Percentiles rank a stretch among this genome's conserved stretches.
phyloP scores from a whole-genome alignment of 2,113 vertebrate genomes.

The Cavia aperea region DNA sequence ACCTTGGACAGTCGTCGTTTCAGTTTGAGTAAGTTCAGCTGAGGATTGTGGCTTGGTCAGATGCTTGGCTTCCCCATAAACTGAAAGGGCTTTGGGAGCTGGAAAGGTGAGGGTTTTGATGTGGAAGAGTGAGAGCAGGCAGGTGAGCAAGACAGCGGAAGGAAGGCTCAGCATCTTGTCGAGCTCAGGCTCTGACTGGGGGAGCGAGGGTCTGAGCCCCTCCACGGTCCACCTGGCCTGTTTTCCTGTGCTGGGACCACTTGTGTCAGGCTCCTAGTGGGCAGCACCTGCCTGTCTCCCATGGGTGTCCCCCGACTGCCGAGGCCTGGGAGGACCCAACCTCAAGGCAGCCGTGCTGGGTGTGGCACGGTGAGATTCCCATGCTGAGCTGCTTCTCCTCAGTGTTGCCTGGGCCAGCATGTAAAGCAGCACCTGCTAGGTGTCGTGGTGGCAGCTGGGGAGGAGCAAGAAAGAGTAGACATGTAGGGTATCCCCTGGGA shows the following conservation, averaged over 20 bases:
- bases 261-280: not conserved
- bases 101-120: not conserved
- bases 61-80: not conserved
- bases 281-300: not conserved
- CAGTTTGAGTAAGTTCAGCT: not conserved
- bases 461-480: not conserved
- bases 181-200: not conserved
- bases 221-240: no score
- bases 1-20: not conserved
- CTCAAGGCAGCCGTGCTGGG: not conserved
- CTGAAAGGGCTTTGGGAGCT: not conserved
- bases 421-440: not conserved
- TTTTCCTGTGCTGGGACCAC: not conserved
- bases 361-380: no score
- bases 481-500: not conserved
- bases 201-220: not conserved
- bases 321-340: not conserved
- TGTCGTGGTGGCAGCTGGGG: not conserved
- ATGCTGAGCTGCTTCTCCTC: accelerated
- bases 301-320: not conserved
- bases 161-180: not conserved
- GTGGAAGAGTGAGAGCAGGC: no score
- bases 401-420: accelerated
- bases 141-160: no score
- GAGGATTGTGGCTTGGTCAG: not conserved